phyloP scores from a whole-genome alignment of 2,113 vertebrate species.

The Plotosus lineatus region DNA sequence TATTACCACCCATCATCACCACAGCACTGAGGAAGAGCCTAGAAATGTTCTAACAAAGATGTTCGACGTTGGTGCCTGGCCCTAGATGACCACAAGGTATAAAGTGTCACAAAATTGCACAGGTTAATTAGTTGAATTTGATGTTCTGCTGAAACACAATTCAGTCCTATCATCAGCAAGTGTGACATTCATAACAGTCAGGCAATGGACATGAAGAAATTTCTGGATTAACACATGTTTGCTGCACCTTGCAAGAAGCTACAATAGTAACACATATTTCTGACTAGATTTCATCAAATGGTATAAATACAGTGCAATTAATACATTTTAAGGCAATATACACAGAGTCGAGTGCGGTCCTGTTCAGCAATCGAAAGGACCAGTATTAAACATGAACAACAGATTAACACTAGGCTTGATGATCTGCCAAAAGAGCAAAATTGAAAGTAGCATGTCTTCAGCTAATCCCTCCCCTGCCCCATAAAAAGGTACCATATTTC shows the following conservation, averaged over 20 bases:
- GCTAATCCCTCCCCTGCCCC: no score
- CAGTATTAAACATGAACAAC: no score
- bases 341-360: no score
- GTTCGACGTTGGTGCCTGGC: neutral
- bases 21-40: neutral
- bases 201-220: conserved; percentile 14
- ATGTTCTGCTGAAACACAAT: neutral
- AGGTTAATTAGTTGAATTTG: neutral
- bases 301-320: no score
- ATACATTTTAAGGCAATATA: no score
- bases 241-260: neutral
- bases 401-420: no score
- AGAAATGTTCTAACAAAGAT: neutral
- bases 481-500: no score
- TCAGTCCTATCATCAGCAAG: neutral
- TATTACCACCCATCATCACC: neutral
- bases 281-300: no score
- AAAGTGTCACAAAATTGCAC: neutral
- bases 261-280: neutral
- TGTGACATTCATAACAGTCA: neutral
- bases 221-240: conserved; percentile 6
- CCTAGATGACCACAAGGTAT: neutral
- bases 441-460: no score
- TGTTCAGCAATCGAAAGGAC: no score
- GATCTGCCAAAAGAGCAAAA: no score